phyloP scores from a whole-genome alignment of 2,888 invertebrate species.

The Melipona beecheii region DNA sequence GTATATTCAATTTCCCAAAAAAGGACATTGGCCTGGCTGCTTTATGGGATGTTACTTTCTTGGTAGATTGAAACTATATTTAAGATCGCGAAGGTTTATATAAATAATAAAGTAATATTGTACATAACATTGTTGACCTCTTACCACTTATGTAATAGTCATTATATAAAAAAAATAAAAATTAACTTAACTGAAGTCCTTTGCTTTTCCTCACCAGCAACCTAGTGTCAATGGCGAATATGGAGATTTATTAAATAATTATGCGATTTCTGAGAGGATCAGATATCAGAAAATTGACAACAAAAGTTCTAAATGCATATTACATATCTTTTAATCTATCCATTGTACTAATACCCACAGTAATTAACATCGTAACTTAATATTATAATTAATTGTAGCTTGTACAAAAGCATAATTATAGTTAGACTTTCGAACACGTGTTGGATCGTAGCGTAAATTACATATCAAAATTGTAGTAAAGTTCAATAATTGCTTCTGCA shows the following conservation, averaged over 20 bases:
- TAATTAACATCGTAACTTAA: conserved; percentile 6
- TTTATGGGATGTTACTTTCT: conserved; percentile 69
- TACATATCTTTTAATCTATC: neutral
- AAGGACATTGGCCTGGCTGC: conserved; percentile 53
- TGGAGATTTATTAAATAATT: neutral
- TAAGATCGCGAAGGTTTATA: conserved; percentile 63
- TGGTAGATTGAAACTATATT: conserved; percentile 73
- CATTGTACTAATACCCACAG: neutral
- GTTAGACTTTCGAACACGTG: neutral
- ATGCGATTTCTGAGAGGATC: neutral
- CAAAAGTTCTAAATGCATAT: neutral
- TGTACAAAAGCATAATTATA: neutral
- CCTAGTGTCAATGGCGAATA: conserved; percentile 8
- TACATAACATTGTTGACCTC: conserved; percentile 82
- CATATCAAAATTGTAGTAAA: neutral
- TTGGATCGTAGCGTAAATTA: neutral
- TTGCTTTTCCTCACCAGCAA: conserved; percentile 7
- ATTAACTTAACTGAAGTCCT: conserved; percentile 75
- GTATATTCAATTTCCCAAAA: conserved; percentile 58
- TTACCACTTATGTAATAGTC: conserved; percentile 80
- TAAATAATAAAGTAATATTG: conserved; percentile 72
- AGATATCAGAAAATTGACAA: neutral
- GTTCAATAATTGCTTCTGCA: neutral
- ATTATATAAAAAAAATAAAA: conserved; percentile 78
- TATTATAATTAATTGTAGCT: neutral